These are phyloP conservation scores for Eleutherodactylus coqui DNA, from an alignment of 2,797 vertebrate genomes.

Conservation along the genomic window DNA sequence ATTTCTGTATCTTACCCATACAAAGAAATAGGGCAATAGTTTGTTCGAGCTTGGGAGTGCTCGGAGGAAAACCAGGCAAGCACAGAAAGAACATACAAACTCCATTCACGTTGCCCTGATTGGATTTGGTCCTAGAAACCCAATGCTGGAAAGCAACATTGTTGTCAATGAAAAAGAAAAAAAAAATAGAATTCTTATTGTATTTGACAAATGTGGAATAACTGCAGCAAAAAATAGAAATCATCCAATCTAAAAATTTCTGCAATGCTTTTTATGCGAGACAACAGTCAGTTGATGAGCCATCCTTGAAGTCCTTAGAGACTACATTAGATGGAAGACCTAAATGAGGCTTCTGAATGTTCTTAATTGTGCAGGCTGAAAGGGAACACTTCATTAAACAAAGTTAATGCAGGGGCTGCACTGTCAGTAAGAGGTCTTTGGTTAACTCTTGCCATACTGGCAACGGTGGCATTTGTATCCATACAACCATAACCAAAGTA, in stretches of 20 bases:
- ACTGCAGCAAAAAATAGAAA: not conserved
- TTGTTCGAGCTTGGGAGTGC: not conserved
- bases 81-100: not conserved
- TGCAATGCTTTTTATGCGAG: not conserved
- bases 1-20: not conserved
- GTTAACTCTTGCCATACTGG: conserved; percentile 16
- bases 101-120: not conserved
- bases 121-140: not conserved
- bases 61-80: not conserved
- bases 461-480: not conserved
- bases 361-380: conserved; percentile 66
- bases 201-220: not conserved
- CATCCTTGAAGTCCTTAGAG: conserved; percentile 50
- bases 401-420: conserved; percentile 66
- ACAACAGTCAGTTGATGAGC: conserved; percentile 9
- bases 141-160: not conserved
- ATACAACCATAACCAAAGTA: not conserved
- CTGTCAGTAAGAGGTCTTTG: conserved; percentile 31
- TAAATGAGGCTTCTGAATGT: conserved; percentile 63
- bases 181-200: not conserved
- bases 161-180: not conserved
- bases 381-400: conserved; percentile 66
- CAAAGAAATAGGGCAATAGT: not conserved
- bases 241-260: not conserved
- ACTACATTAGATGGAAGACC: conserved; percentile 69